These are phyloP conservation scores for Oryzaephilus surinamensis DNA, from an alignment of 1,140 invertebrate genomes.

Conservation along the genomic window DNA sequence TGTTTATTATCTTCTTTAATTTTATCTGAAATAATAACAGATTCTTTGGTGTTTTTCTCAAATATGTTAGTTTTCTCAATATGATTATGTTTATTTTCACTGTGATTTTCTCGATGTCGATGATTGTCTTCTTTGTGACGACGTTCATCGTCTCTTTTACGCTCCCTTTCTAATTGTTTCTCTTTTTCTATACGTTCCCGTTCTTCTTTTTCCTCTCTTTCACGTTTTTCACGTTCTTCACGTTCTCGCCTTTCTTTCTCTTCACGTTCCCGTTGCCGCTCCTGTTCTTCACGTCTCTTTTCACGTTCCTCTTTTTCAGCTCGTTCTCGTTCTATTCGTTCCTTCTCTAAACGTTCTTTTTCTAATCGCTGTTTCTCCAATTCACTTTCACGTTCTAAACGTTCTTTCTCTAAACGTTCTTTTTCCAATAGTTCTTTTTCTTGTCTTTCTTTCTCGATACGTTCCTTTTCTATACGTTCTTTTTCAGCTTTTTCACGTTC, in stretches of 20 bases:
- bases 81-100: constrained; percentile 27
- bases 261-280: constrained; percentile 27
- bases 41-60: constrained; percentile 23
- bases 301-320: constrained; percentile 17
- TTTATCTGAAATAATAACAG: constrained; percentile 5
- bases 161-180: constrained; percentile 27
- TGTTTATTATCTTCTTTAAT: too few species aligned
- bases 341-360: constrained; percentile 29
- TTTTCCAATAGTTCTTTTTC: constrained; percentile 36
- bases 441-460: constrained; percentile 39
- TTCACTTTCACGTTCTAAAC: constrained; percentile 27
- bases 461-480: constrained; percentile 32
- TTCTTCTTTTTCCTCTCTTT: constrained; percentile 28
- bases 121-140: constrained; percentile 33
- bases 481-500: constrained; percentile 32
- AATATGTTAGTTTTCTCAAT: constrained; percentile 24
- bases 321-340: constrained; percentile 25
- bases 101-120: constrained; percentile 30
- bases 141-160: constrained; percentile 25
- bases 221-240: constrained; percentile 15
- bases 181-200: constrained; percentile 25
- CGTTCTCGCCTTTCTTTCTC: constrained; percentile 26
- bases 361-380: constrained; percentile 32
- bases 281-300: constrained; percentile 18
- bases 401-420: constrained; percentile 30